Base-by-base conservation (phyloP, 2,888 invertebrate genomes). In the Agriopis aurantiaria region DNA sequence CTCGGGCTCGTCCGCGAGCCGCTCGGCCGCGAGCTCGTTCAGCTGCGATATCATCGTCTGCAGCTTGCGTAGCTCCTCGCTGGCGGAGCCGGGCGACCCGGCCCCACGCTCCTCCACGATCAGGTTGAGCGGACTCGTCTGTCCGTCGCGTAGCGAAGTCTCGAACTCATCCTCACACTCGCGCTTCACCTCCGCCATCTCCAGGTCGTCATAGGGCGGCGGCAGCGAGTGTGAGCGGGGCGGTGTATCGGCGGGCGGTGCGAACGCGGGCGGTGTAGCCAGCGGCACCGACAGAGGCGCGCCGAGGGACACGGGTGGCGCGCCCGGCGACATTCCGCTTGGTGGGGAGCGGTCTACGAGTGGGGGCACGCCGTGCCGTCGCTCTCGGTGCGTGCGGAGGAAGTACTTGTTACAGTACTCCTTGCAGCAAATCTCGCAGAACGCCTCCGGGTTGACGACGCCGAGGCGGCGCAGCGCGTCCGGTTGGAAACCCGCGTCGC, bases 391-490 rank as follows among this genome's bases (percentile, higher is more conserved):
- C 59, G 98, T 98, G 65, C 98, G 95, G 55, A 99, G 95, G 85
- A 98, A 98, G 86, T 98, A 98, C 88, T 98, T 98, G 87, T 98
- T 98, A 88, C 97, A 98, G 86, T 98, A 98, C 88, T 98, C 98
- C 86, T 98, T 98, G 90, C 97, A 97, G 88, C 98, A 98, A 70
- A 98, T 96, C 88, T 98, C 98, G 89, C 98, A 98, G 88, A 98
- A 98, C n/a, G 98, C 98, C 83, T 98, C 98, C 1, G 97, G 97
- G 88, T 97, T 97, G 80, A 96, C 95, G 46, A 98, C 97, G 49
- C 98, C 98, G 69, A 98, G 94, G 69, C 97, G 96, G 41, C 97
- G 95, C 48, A 97, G 91, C 63, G 96, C 96, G 68, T 97, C 97
- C 4, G 95, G 95, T 65, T 96, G 96, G 82, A 97, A 96, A 67